phyloP scores from a whole-genome alignment of 2,113 vertebrate genomes.

The Hippocampus comes region DNA sequence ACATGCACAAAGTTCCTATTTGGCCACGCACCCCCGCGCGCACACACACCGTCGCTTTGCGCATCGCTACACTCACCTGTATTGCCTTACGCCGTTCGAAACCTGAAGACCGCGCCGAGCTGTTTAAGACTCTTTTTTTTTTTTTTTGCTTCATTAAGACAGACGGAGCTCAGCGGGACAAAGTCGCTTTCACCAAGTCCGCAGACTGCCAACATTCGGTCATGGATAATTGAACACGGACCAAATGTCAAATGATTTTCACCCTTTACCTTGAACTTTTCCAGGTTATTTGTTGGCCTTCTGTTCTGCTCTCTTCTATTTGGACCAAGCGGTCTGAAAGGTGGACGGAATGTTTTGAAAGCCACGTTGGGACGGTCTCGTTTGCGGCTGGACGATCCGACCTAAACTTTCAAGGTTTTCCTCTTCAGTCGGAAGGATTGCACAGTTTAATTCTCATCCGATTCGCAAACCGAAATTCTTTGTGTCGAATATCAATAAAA shows the following conservation, averaged over 20 bases:
- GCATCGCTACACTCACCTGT: conserved; percentile 76
- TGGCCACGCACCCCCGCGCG: conserved; percentile 11
- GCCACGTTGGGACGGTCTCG: no score
- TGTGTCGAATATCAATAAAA: no score
- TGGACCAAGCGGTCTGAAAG: no score
- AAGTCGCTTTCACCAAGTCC: conserved; percentile 70
- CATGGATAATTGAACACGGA: conserved; percentile 69
- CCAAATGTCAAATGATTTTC: conserved; percentile 68
- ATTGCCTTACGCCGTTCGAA: conserved; percentile 77
- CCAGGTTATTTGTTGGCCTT: conserved; percentile 9
- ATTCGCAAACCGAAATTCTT: no score
- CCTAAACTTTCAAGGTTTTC: no score
- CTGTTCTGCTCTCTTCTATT: background rate
- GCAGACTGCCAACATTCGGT: conserved; percentile 52
- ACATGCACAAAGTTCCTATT: conserved; percentile 19
- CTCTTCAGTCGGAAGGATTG: conserved; percentile 4
- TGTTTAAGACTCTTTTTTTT: conserved; percentile 70
- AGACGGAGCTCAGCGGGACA: conserved; percentile 67
- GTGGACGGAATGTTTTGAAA: no score
- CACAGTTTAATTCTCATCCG: background rate
- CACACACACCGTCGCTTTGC: conserved; percentile 47
- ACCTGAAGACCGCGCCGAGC: conserved; percentile 76
- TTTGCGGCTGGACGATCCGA: no score
- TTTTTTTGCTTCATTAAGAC: conserved; percentile 76
- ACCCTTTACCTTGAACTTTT: conserved; percentile 52